Evolutionary conservation across 1,140 invertebrate genomes (phyloP), one percentile per base, ranked within the genome.

Genomic region (Diabrotica undecimpunctata): DNA sequence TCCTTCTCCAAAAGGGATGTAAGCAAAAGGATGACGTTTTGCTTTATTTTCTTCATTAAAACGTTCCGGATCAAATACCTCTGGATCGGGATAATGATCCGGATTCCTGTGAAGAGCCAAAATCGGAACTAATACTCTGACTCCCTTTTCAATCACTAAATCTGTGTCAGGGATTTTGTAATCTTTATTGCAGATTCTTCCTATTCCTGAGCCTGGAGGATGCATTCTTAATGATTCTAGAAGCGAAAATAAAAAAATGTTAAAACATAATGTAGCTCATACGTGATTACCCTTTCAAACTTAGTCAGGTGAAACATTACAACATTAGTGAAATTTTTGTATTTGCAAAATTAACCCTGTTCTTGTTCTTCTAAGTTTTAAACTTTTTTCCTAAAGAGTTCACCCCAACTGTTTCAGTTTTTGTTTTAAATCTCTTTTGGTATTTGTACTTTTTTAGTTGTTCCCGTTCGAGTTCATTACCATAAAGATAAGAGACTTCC

Each of bases 1-100:
- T 8, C 88, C 88, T 62, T 85, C 85, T 10, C 85, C 87, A 73
- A 90, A 89, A 9, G 87, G 86, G 60, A 86, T 73, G 68, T 83
- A 88, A 0, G 81, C 78, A 7, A 65, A 72, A 11, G 66, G 37
- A 4, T 54, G 66, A 55, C 79, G 72, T 51, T 79, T 67, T 5
- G 73, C 70, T 39, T 75, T 76, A 37, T 79, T 77, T 63, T 79
- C 77, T 13, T 82, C 79, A 6, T 78, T 69, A 73, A 90, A 90
- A 64, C 87, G 76, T 56, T 88, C 85, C 0, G 88, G 88, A 76
- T 88, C 79, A 72, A 87, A 90, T n/a, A 73, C 74, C 41, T 85
- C 80, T 6, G 87, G 86, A 64, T 89, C 78, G 9, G 85, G 82
- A 72, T 81, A 90, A 66, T 81, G 79, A 9, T 82, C 67, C 6